phyloP scores from a whole-genome alignment of 2,888 invertebrate species.

The Oligia strigilis region DNA sequence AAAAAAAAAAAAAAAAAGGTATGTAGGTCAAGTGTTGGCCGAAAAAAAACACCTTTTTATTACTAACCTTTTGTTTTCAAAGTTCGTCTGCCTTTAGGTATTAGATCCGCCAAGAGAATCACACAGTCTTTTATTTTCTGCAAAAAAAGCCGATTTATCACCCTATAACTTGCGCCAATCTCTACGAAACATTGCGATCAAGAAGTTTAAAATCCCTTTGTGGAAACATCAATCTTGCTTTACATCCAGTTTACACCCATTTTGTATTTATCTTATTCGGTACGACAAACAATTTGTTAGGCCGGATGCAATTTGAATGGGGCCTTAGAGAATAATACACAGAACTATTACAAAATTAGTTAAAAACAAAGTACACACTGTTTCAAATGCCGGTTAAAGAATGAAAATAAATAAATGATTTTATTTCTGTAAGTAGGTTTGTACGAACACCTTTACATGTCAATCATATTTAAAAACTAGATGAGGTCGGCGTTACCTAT shows the following conservation, averaged over 20 bases:
- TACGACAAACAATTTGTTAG: conserved; percentile 75
- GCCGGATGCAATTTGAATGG: conserved; percentile 58
- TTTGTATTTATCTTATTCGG: conserved; percentile 77
- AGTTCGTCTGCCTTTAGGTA: not conserved
- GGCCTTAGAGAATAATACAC: not conserved
- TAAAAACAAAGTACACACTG: not conserved
- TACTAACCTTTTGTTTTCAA: too few species aligned
- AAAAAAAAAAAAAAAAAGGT: too few species aligned
- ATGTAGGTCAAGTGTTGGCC: too few species aligned
- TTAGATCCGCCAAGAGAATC: not conserved
- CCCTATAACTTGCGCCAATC: conserved; percentile 67
- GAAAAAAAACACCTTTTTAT: too few species aligned
- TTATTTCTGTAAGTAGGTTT: not conserved
- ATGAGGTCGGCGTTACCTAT: not conserved
- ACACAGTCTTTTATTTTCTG: not conserved
- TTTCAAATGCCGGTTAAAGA: not conserved
- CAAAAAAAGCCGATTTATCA: conserved; percentile 29
- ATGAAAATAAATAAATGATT: not conserved
- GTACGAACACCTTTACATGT: not conserved
- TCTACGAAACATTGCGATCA: conserved; percentile 77
- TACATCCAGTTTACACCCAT: conserved; percentile 73
- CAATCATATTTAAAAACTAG: not conserved
- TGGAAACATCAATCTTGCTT: conserved; percentile 86
- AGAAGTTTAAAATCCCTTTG: conserved; percentile 87
- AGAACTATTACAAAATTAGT: not conserved